Percentiles rank a stretch among this genome's conserved stretches.
Evolutionary conservation across 2,888 invertebrate genomes (phyloP).

Genomic region (Eueremaeus valkanovi): DNA sequence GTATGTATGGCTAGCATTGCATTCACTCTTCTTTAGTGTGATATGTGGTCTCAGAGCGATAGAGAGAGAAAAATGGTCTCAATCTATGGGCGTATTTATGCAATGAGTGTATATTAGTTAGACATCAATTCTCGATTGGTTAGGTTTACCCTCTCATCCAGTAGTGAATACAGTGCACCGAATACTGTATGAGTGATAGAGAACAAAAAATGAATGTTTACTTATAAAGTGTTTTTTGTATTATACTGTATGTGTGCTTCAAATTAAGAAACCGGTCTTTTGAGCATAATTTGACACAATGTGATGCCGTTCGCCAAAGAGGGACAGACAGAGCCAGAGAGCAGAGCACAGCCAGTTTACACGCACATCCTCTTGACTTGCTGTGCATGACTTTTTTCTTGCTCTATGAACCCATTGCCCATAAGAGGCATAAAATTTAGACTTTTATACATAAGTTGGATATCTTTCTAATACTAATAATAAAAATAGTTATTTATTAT

Average conservation of each 20-base stretch:
- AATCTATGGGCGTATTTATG: slow-evolving; percentile 14
- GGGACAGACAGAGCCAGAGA: too few species aligned
- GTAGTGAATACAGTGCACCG: too few species aligned
- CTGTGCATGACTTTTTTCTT: slow-evolving; percentile 2
- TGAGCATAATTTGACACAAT: slow-evolving; percentile 1
- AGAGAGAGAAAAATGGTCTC: background rate
- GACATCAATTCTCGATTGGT: background rate
- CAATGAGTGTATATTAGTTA: slow-evolving; percentile 13
- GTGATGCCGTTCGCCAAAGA: too few species aligned
- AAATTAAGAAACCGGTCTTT: slow-evolving; percentile 10
- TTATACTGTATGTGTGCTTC: too few species aligned
- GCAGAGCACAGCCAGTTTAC: background rate
- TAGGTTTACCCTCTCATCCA: background rate
- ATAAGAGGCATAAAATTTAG: too few species aligned
- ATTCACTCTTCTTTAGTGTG: background rate
- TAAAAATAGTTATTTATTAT: too few species aligned
- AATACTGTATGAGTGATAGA: too few species aligned
- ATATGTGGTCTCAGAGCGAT: too few species aligned
- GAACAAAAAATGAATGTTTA: background rate
- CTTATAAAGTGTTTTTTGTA: background rate
- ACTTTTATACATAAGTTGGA: too few species aligned
- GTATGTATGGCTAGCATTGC: background rate
- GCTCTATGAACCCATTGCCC: background rate
- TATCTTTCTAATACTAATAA: too few species aligned
- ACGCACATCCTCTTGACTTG: slow-evolving; percentile 8